These are phyloP conservation scores for Lanistes nyassanus DNA, from an alignment of 1,140 invertebrate species.

Conservation along the genomic window DNA sequence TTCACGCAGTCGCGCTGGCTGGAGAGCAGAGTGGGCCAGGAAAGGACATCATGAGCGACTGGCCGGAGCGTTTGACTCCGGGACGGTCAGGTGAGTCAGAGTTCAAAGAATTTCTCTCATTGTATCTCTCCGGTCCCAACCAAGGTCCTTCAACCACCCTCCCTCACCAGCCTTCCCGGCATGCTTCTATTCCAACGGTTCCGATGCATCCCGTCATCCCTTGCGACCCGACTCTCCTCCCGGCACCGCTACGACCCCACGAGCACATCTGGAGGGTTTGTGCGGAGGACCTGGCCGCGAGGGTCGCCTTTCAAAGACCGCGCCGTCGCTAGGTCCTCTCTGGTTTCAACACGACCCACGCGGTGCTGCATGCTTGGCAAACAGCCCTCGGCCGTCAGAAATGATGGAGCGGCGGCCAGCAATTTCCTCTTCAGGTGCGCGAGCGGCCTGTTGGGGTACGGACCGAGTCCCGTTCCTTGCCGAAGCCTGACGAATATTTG, in stretches of 20 bases:
- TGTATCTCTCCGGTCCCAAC: constrained; percentile 19
- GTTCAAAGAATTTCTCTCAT: background rate
- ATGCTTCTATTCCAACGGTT: no score
- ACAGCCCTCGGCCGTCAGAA: background rate
- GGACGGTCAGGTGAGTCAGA: no score
- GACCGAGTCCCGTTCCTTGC: no score
- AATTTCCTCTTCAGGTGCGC: no score
- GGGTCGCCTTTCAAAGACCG: constrained; percentile 14
- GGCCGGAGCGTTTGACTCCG: no score
- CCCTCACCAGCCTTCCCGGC: background rate
- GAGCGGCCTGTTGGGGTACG: no score
- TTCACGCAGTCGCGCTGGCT: no score
- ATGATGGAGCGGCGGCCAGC: background rate
- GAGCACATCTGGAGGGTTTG: background rate
- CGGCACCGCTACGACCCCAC: background rate
- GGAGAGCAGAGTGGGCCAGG: no score
- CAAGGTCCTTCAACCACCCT: background rate
- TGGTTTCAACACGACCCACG: background rate
- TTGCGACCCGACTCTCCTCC: background rate
- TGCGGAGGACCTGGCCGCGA: no score
- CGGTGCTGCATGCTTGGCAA: constrained; percentile 12
- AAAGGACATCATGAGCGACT: no score
- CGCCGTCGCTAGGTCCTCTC: background rate
- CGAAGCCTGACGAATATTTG: no score
- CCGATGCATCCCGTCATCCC: no score